These are phyloP conservation scores for Sceliomorpha sp. DNA, from an alignment of 2,888 invertebrate species.

Conservation along the genomic window DNA sequence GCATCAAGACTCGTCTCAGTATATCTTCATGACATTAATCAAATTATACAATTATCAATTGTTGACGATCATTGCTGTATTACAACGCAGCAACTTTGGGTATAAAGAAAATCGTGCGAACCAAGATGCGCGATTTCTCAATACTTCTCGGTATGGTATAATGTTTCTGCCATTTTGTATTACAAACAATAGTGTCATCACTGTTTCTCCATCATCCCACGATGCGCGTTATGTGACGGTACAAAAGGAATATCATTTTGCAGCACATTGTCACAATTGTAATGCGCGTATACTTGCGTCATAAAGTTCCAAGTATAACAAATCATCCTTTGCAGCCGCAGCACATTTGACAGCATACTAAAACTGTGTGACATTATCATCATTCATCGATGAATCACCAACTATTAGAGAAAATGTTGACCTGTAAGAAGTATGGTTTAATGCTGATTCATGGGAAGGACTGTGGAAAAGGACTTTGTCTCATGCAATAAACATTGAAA, in stretches of 20 bases:
- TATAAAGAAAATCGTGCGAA: too few species aligned
- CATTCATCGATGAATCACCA: conserved; percentile 31
- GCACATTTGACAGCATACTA: conserved; percentile 40
- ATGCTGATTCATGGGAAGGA: conserved; percentile 65
- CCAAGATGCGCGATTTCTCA: too few species aligned
- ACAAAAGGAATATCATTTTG: too few species aligned
- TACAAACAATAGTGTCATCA: too few species aligned
- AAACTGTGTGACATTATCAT: conserved; percentile 46
- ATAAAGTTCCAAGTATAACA: conserved; percentile 29
- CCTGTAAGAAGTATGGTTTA: conserved; percentile 79
- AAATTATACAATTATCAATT: conserved; percentile 18
- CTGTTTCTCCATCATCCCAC: conserved; percentile 43
- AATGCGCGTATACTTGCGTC: conserved; percentile 13
- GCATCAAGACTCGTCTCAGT: background rate
- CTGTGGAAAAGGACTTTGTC: conserved; percentile 26
- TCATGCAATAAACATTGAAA: conserved; percentile 4
- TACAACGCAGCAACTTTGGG: background rate
- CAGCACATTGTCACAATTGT: conserved; percentile 11
- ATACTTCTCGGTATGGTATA: too few species aligned
- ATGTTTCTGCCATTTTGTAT: too few species aligned
- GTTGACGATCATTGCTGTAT: conserved; percentile 18
- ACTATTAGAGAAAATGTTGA: conserved; percentile 59
- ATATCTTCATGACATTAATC: conserved; percentile 33
- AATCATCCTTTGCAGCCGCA: conserved; percentile 34
- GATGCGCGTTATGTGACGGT: conserved; percentile 29